Evolutionary conservation across 2,797 vertebrate species (phyloP).

Genomic region (Myoxocephalus aenaeus): DNA sequence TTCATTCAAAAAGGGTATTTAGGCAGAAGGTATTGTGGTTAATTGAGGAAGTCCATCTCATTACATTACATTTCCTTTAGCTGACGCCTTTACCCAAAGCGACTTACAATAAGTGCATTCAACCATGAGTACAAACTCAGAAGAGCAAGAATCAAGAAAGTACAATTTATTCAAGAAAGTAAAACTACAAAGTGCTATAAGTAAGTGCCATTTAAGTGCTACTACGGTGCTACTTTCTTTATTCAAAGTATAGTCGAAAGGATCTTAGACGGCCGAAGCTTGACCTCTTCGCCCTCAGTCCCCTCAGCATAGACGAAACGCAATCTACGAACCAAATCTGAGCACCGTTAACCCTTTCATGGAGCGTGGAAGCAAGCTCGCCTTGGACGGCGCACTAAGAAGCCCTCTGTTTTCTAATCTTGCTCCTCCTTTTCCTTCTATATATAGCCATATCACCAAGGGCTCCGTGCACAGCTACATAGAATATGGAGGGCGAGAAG

Average conservation of each 20-base stretch:
- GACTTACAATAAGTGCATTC: too few relatives aligned
- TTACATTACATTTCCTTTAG: too few relatives aligned
- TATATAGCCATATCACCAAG: slow-evolving; percentile 70
- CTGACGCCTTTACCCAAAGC: too few relatives aligned
- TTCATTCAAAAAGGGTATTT: slow-evolving; percentile 38
- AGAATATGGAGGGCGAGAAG: too few relatives aligned
- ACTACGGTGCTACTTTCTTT: too few relatives aligned
- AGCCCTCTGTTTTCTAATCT: slow-evolving; percentile 48
- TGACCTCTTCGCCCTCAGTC: slow-evolving; percentile 46
- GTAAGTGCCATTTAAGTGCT: too few relatives aligned
- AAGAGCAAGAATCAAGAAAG: too few relatives aligned
- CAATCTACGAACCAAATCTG: slow-evolving; percentile 32
- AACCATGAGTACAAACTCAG: too few relatives aligned
- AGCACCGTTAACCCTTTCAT: slow-evolving; percentile 56
- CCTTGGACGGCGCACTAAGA: slow-evolving; percentile 28
- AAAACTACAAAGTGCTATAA: too few relatives aligned
- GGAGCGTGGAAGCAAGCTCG: slow-evolving; percentile 1
- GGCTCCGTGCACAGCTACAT: slow-evolving; percentile 17
- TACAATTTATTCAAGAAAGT: too few relatives aligned
- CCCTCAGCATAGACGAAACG: slow-evolving; percentile 30
- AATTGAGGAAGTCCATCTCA: slow-evolving; percentile 46
- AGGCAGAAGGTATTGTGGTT: slow-evolving; percentile 47
- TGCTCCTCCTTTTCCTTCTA: slow-evolving; percentile 58
- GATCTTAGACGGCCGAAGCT: slow-evolving; percentile 35
- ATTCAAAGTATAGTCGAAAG: too few relatives aligned